phyloP scores from a whole-genome alignment of 2,888 invertebrate species.

The Apamea crenata region DNA sequence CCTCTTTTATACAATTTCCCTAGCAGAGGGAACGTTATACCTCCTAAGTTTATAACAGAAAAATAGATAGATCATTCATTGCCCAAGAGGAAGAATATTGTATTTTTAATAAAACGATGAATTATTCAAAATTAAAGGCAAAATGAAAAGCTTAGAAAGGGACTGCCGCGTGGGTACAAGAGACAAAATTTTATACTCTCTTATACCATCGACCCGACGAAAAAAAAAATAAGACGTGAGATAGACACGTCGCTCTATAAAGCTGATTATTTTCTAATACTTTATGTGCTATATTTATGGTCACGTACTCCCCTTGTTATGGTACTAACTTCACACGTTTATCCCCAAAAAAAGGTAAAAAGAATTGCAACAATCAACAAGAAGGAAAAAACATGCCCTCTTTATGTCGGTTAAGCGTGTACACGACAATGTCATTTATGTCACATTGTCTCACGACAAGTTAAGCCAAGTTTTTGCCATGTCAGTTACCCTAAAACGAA shows the following conservation, averaged over 20 bases:
- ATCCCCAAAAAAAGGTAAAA: slow-evolving; percentile 18
- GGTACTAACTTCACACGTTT: slow-evolving; percentile 19
- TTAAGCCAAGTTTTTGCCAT: slow-evolving; percentile 33
- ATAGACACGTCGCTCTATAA: background rate
- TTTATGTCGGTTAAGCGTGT: slow-evolving; percentile 20
- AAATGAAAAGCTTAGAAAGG: background rate
- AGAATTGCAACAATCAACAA: slow-evolving; percentile 29
- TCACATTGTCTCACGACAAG: slow-evolving; percentile 33
- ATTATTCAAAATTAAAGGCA: background rate
- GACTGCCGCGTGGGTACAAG: background rate
- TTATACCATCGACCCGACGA: background rate
- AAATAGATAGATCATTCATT: too few species aligned
- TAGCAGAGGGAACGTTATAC: too few species aligned
- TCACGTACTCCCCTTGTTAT: slow-evolving; percentile 9
- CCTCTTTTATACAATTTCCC: too few species aligned
- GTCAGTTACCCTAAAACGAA: slow-evolving; percentile 42
- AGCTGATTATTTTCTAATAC: background rate
- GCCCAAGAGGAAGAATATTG: too few species aligned
- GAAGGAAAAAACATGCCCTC: slow-evolving; percentile 5
- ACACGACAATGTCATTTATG: slow-evolving; percentile 27
- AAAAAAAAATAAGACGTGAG: background rate
- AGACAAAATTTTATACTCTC: background rate
- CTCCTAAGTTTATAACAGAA: too few species aligned
- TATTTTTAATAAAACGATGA: too few species aligned
- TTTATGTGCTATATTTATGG: background rate